These are phyloP conservation scores for Halcyon badia DNA, from an alignment of 2,797 vertebrate species.

Conservation along the genomic window DNA sequence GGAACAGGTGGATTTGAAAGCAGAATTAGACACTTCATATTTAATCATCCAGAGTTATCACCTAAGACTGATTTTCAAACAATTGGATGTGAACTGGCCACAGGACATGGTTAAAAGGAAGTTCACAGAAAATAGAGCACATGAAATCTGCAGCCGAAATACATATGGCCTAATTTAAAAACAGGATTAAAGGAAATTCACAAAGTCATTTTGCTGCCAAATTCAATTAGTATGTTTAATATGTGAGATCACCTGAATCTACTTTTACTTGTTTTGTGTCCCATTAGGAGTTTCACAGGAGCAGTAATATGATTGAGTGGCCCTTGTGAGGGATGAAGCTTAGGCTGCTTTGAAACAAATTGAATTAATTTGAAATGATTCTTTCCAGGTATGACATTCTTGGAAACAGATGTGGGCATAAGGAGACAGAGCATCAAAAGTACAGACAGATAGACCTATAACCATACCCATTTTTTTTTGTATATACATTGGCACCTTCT, in stretches of 20 bases:
- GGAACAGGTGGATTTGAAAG: neutral
- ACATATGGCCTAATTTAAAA: slow-evolving; percentile 42
- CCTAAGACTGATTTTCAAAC: slow-evolving; percentile 7
- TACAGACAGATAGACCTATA: neutral
- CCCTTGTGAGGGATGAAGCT: slow-evolving; percentile 52
- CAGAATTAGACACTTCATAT: slow-evolving; percentile 1
- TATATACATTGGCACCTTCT: neutral
- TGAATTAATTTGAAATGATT: slow-evolving; percentile 70
- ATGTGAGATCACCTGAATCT: slow-evolving; percentile 61
- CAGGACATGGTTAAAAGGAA: slow-evolving; percentile 31
- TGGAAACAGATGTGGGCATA: slow-evolving; percentile 56
- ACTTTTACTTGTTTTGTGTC: slow-evolving; percentile 59
- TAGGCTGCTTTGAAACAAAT: slow-evolving; percentile 56
- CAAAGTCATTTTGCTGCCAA: slow-evolving; percentile 47
- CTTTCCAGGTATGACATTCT: slow-evolving; percentile 67
- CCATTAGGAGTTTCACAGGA: slow-evolving; percentile 63
- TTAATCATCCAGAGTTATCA: slow-evolving; percentile 7
- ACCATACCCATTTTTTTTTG: neutral
- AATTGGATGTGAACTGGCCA: neutral
- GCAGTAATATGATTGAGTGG: slow-evolving; percentile 71
- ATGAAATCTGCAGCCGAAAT: slow-evolving; percentile 48
- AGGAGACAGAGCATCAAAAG: slow-evolving; percentile 1
- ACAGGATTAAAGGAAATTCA: slow-evolving; percentile 59
- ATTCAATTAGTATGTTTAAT: slow-evolving; percentile 65
- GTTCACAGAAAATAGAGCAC: slow-evolving; percentile 22